Percentiles rank a stretch among this genome's conserved stretches.
These are phyloP conservation scores for Psittacula cyanocephala DNA, from an alignment of 2,113 vertebrate genomes.

Conservation along the genomic window DNA sequence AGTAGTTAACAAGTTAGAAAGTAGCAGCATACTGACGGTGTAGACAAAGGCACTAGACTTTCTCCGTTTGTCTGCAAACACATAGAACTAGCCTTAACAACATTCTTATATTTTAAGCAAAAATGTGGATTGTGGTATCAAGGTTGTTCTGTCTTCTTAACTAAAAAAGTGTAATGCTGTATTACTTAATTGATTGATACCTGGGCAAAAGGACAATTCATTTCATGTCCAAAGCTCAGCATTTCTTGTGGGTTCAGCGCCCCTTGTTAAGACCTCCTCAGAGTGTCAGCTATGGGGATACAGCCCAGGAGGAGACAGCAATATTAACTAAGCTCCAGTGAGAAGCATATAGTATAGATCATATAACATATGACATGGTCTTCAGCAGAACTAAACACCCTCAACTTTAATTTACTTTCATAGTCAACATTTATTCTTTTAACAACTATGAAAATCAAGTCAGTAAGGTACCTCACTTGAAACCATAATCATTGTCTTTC, in stretches of 20 bases:
- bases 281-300: neutral
- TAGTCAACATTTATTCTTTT: neutral
- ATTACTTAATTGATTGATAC: neutral
- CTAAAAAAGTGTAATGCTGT: neutral
- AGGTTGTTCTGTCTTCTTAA: neutral
- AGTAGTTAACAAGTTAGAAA: neutral
- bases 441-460: neutral
- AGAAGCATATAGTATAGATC: neutral
- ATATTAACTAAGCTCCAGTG: neutral
- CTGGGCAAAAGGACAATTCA: neutral
- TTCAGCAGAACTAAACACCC: neutral
- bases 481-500: neutral
- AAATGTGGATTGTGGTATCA: neutral
- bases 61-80: neutral
- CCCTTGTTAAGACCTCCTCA: neutral
- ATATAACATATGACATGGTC: neutral
- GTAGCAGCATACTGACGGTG: neutral
- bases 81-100: neutral
- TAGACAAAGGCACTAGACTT: neutral
- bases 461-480: neutral
- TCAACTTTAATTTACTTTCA: neutral
- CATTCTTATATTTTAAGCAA: neutral
- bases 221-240: neutral
- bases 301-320: neutral
- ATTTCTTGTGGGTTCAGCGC: neutral